phyloP scores from a whole-genome alignment of 2,888 invertebrate species.

The Cantharis nigra region DNA sequence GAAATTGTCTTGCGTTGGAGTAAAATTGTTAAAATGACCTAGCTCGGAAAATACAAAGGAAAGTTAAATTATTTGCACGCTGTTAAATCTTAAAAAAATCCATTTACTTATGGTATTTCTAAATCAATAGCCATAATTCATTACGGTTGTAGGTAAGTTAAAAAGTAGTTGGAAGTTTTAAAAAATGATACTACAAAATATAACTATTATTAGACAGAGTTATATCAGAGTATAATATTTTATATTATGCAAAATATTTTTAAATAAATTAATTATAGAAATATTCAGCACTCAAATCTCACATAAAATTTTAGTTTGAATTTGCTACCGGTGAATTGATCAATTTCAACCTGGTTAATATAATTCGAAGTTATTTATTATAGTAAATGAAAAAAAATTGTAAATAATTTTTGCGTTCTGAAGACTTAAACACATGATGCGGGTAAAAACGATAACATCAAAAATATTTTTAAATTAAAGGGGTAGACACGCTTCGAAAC shows the following conservation, averaged over 20 bases:
- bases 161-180: background rate
- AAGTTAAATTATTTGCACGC: slow-evolving; percentile 2
- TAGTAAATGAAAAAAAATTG: background rate
- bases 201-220: too few relatives aligned
- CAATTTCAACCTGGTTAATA: background rate
- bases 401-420: background rate
- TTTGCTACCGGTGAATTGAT: background rate
- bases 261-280: too few relatives aligned
- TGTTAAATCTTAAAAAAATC: background rate
- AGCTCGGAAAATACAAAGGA: background rate
- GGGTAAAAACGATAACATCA: background rate
- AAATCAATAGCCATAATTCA: background rate
- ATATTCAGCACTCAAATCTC: too few relatives aligned
- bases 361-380: background rate
- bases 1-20: slow-evolving; percentile 15
- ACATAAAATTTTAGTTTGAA: background rate
- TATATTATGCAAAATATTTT: background rate
- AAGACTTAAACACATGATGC: background rate
- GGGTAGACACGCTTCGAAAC: background rate
- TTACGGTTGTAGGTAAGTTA: background rate
- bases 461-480: background rate
- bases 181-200: background rate
- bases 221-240: background rate
- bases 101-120: background rate
- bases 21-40: background rate